Percentiles rank a stretch among this genome's conserved stretches.
Evolutionary conservation across 2,888 invertebrate genomes (phyloP).

Genomic region (Invenusta paracnida): DNA sequence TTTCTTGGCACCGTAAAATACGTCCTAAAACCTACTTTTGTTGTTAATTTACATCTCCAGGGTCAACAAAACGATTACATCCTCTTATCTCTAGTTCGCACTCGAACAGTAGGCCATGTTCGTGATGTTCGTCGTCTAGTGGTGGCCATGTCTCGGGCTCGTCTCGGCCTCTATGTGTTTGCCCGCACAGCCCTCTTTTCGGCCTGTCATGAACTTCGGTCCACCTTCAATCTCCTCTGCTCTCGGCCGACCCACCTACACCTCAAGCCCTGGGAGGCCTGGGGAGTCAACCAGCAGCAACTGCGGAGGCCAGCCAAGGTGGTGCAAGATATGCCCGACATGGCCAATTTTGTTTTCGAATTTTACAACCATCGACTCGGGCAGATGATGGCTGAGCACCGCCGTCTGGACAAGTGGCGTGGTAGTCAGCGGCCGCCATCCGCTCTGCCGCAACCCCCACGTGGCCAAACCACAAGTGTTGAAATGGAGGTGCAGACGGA

Average conservation of each 20-base stretch:
- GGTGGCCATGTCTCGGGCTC: conserved; percentile 93
- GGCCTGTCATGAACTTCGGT: conserved; percentile 92
- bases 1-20: background rate
- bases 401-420: background rate
- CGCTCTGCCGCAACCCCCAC: background rate
- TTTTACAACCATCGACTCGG: conserved; percentile 5
- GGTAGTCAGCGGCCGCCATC: background rate
- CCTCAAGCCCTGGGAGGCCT: conserved; percentile 41
- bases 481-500: background rate
- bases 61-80: conserved; percentile 99
- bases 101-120: conserved; percentile 92
- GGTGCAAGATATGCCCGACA: conserved; percentile 6
- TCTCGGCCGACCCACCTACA: conserved; percentile 41
- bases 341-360: conserved; percentile 22
- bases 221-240: conserved; percentile 80
- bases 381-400: conserved; percentile 13
- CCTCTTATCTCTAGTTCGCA: conserved; percentile 86
- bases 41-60: conserved; percentile 68
- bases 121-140: conserved; percentile 90
- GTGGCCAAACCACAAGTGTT: background rate
- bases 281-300: background rate
- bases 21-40: background rate
- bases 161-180: conserved; percentile 91
- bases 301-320: background rate
- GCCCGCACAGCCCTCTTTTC: conserved; percentile 84